A percentile compares a stretch with the other conserved stretches of the same genome.
Evolutionary conservation across 2,797 vertebrate genomes (phyloP).

Genomic region (Hippopotamyrus pictus): DNA sequence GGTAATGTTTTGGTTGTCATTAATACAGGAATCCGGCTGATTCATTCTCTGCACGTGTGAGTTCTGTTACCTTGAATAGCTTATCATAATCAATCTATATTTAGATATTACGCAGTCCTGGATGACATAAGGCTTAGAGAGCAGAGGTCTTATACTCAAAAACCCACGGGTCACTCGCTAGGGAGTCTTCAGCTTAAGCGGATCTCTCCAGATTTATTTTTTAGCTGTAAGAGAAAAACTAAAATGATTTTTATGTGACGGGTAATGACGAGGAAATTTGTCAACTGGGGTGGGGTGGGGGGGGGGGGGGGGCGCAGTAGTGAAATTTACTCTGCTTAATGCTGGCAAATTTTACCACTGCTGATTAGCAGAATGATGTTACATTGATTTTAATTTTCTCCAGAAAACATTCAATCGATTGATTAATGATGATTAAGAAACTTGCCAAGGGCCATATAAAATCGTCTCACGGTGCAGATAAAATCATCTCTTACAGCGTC

Average conservation of each 20-base stretch:
- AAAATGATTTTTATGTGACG: not conserved
- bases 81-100: not conserved
- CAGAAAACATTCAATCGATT: not conserved
- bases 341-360: not conserved
- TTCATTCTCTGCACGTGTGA: not conserved
- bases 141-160: not conserved
- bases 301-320: not conserved
- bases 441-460: not conserved
- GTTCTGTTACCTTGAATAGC: not conserved
- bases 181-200: not conserved
- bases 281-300: not conserved
- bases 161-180: not conserved
- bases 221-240: not conserved
- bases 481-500: not conserved
- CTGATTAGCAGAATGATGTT: not conserved
- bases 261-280: not conserved
- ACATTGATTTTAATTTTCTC: not conserved
- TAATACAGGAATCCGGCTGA: not conserved
- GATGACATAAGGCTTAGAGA: not conserved
- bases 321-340: not conserved
- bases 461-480: not conserved
- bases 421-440: not conserved
- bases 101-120: not conserved
- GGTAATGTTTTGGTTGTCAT: not conserved
- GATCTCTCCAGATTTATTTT: not conserved